Evolutionary conservation across 2,113 vertebrate species (phyloP).

Genomic region (Dissostichus mawsoni): DNA sequence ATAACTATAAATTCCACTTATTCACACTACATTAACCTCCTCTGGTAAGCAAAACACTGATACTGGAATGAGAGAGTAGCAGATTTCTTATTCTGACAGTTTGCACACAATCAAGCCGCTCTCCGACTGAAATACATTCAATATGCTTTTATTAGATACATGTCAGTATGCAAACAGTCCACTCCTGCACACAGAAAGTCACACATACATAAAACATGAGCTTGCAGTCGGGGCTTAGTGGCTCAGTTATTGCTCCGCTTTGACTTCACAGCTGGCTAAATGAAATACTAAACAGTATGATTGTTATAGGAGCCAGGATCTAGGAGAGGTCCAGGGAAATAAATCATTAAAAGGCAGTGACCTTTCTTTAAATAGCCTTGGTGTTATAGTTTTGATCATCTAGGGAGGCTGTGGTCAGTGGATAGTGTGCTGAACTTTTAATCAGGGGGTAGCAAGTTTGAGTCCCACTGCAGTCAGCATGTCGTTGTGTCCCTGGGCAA

Average conservation of each 20-base stretch:
- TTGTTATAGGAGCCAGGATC: neutral
- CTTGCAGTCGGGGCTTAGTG: conserved; percentile 39
- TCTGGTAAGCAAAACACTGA: conserved; percentile 12
- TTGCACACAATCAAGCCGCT: conserved; percentile 34
- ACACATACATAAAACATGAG: conserved; percentile 74
- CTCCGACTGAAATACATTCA: conserved; percentile 44
- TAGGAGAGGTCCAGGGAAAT: conserved; percentile 5
- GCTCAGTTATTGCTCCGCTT: conserved; percentile 49
- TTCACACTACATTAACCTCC: conserved; percentile 24
- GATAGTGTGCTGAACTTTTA: neutral
- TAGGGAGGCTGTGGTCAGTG: too few relatives aligned
- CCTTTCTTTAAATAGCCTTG: neutral
- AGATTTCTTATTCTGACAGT: conserved; percentile 18
- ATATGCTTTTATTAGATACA: conserved; percentile 63
- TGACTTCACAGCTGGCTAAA: conserved; percentile 44
- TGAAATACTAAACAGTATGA: conserved; percentile 11
- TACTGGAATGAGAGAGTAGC: neutral
- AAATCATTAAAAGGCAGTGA: neutral
- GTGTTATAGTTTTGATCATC: neutral
- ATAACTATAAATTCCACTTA: neutral
- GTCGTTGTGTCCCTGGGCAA: too few relatives aligned
- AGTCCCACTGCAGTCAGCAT: too few relatives aligned
- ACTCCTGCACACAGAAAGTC: conserved; percentile 45
- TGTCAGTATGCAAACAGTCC: conserved; percentile 59
- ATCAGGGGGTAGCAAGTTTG: too few relatives aligned